A percentile compares a stretch with the other conserved stretches of the same genome.
These are phyloP conservation scores for Platorchestia sp. DNA, from an alignment of 1,140 invertebrate species.

Conservation along the genomic window DNA sequence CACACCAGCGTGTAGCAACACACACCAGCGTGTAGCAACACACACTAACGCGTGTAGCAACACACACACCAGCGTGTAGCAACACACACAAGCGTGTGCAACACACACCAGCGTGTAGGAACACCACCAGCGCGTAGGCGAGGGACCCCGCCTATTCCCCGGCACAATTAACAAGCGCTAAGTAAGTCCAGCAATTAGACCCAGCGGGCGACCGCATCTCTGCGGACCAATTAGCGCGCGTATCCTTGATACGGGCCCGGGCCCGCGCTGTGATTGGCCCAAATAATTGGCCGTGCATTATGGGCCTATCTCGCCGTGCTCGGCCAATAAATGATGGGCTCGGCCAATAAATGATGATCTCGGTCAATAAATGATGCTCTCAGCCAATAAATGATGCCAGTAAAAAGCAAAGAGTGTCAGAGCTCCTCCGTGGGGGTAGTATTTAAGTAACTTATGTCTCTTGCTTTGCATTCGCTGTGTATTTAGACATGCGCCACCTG, in stretches of 20 bases:
- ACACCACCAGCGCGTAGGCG: too few species aligned
- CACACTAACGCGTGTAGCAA: too few species aligned
- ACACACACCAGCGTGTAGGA: too few species aligned
- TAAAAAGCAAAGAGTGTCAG: background rate
- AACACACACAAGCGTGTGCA: background rate
- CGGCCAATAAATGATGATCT: background rate
- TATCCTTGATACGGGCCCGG: background rate
- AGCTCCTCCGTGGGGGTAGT: background rate
- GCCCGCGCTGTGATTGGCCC: background rate
- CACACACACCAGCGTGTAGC: too few species aligned
- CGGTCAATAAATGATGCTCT: too few species aligned
- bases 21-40: too few species aligned
- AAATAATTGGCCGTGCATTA: background rate
- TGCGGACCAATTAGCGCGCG: too few species aligned
- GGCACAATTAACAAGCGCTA: background rate
- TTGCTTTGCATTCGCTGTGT: background rate
- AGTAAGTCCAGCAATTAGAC: background rate
- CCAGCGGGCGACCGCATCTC: background rate
- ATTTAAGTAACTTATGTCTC: background rate
- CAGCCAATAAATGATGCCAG: background rate
- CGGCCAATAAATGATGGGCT: background rate
- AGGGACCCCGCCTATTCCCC: too few species aligned
- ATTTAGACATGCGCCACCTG: background rate
- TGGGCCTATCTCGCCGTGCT: background rate
- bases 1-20: background rate